Conservation (phyloP, 1,140 invertebrate species). For the Cotesia glomerata region DNA sequence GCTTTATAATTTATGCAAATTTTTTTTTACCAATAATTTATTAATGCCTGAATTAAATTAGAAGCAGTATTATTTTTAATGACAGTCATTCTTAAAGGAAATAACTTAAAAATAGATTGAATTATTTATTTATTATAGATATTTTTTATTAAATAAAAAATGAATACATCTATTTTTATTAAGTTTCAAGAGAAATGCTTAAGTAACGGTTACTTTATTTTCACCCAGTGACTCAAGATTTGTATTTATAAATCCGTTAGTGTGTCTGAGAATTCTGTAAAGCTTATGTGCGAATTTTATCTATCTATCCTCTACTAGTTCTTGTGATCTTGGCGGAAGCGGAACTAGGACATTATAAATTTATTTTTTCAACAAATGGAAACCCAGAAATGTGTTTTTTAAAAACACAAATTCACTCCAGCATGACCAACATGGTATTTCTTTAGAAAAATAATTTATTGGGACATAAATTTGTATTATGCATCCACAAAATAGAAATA, state of each 20-base stretch:
- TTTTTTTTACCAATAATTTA: no score
- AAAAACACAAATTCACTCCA: no score
- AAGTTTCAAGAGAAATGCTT: conserved; percentile 27
- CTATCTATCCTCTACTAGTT: not conserved
- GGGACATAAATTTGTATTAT: no score
- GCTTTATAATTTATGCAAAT: no score
- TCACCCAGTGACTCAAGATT: conserved; percentile 45
- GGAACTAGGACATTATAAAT: not conserved
- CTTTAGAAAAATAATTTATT: no score
- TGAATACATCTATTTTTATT: not conserved
- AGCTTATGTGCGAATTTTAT: conserved; percentile 4
- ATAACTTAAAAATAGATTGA: not conserved
- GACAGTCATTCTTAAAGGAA: no score
- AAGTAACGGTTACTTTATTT: conserved; percentile 48
- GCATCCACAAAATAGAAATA: no score
- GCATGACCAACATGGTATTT: no score
- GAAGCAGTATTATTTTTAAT: no score
- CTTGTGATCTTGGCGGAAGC: conserved; percentile 3
- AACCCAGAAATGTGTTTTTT: no score
- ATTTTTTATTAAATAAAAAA: not conserved
- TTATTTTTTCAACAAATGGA: no score
- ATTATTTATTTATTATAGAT: not conserved
- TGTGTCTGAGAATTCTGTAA: conserved; percentile 13
- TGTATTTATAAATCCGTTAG: conserved; percentile 47
- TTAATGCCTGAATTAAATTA: no score